These are phyloP conservation scores for Erithacus rubecula DNA, from an alignment of 2,797 vertebrate species.

Conservation along the genomic window DNA sequence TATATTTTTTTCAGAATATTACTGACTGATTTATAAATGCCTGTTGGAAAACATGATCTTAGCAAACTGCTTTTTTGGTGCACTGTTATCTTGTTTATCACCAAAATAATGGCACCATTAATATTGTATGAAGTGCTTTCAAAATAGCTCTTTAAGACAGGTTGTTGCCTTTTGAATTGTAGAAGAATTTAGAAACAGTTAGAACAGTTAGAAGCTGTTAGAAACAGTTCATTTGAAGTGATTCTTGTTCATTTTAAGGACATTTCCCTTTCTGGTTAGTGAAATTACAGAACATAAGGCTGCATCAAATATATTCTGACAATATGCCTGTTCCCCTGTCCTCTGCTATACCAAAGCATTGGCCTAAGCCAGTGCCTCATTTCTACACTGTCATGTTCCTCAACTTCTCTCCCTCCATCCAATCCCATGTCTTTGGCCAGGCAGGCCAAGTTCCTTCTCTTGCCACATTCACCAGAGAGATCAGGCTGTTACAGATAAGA, in stretches of 20 bases:
- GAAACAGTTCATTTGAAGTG: neutral
- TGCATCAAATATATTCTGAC: neutral
- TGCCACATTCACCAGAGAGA: neutral
- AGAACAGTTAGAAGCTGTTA: neutral
- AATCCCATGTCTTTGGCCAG: neutral
- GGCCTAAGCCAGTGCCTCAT: neutral
- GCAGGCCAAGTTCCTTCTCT: neutral
- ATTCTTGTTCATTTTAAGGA: neutral
- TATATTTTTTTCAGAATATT: neutral
- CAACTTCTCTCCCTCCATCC: neutral
- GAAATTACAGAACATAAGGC: neutral
- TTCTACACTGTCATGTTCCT: neutral
- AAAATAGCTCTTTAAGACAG: neutral
- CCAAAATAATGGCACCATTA: neutral
- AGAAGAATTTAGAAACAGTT: neutral
- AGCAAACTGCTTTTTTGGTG: neutral
- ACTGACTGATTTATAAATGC: neutral
- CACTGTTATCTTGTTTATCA: neutral
- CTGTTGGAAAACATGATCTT: neutral
- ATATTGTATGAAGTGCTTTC: neutral
- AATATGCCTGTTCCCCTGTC: fast-evolving
- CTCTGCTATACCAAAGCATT: neutral
- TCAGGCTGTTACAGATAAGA: neutral
- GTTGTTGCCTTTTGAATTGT: neutral
- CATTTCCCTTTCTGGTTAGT: neutral